These are phyloP conservation scores for Tympanuchus pallidicinctus DNA, from an alignment of 2,113 vertebrate genomes.

Conservation along the genomic window DNA sequence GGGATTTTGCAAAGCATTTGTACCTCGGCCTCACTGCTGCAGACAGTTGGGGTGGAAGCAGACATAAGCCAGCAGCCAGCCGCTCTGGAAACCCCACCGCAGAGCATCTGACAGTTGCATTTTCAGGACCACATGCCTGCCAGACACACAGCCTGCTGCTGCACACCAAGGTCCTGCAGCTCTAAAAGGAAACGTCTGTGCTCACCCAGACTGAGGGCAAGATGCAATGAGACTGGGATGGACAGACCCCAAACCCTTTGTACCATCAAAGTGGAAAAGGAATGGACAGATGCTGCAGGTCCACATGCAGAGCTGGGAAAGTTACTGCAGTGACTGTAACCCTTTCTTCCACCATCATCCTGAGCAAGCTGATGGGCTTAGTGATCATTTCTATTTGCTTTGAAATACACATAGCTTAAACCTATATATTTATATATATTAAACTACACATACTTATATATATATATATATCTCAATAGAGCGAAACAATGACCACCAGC, in stretches of 20 bases:
- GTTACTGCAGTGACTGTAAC: neutral
- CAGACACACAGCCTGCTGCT: slow-evolving; percentile 34
- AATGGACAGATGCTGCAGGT: rapidly evolving
- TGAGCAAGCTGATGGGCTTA: neutral
- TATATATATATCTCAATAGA: neutral
- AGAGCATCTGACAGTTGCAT: neutral
- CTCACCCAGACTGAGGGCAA: neutral
- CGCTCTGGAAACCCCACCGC: slow-evolving; percentile 4
- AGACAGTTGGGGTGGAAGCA: neutral
- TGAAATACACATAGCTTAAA: neutral
- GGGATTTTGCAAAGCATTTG: neutral
- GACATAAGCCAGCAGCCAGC: neutral
- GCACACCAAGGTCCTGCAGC: neutral
- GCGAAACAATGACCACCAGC: neutral
- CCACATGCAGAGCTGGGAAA: rapidly evolving
- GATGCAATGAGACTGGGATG: neutral
- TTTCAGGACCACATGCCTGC: slow-evolving; percentile 42
- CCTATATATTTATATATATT: neutral
- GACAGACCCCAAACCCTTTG: neutral
- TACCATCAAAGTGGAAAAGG: neutral
- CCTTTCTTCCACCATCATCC: neutral
- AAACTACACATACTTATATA: neutral
- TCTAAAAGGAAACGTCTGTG: neutral
- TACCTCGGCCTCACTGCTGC: neutral
- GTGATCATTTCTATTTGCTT: neutral